Evolutionary conservation across 2,113 vertebrate genomes (phyloP), one percentile per base, ranked within the genome.

Genomic region (Todiramphus saurophagus): DNA sequence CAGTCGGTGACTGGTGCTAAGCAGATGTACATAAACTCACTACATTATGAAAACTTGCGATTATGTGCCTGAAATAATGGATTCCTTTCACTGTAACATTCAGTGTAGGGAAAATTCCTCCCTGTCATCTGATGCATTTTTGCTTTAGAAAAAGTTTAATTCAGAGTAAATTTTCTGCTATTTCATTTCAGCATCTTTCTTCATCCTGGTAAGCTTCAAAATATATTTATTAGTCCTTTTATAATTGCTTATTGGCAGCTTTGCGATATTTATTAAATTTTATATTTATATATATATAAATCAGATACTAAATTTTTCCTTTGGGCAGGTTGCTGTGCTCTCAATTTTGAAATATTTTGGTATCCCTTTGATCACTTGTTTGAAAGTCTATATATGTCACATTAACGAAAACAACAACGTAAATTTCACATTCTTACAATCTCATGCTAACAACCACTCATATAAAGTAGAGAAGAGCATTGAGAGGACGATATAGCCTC

Each of bases 11-110:
- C 24, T 97, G 89, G 91, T 97, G 96, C 93, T 96, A 95, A 96
- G 74, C 93, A 97, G 94, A 96, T 96, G 94, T 96, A 96, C 91
- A 96, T 84, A 91, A 95, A 96, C 93, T 91, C 73, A 73, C 74
- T 76, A 33, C 75, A 93, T 96, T 94, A 95, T 41, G 73, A 95
- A 96, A 94, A 90, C 83, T 89, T 94, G 89, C 89, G 80, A 96
- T 84, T 86, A 53, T 79, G n/a, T 69, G 80, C 80, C 73, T 87
- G 73, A 91, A 95, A 93, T 84, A 87, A 66, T 93, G 37, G 74
- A 94, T 73, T 87, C 62, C 37, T 90, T 90, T 90, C 79, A 74
- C 72, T 88, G 51, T 19, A 69, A 64, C 13, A 67, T 72, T 72
- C 53, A 69, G 21, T 37, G 59, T 11, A 9, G 15, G 55, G 43